Evolutionary conservation across 2,113 vertebrate genomes (phyloP), one percentile per base, ranked within the genome.

Genomic region (Phasianus colchicus): DNA sequence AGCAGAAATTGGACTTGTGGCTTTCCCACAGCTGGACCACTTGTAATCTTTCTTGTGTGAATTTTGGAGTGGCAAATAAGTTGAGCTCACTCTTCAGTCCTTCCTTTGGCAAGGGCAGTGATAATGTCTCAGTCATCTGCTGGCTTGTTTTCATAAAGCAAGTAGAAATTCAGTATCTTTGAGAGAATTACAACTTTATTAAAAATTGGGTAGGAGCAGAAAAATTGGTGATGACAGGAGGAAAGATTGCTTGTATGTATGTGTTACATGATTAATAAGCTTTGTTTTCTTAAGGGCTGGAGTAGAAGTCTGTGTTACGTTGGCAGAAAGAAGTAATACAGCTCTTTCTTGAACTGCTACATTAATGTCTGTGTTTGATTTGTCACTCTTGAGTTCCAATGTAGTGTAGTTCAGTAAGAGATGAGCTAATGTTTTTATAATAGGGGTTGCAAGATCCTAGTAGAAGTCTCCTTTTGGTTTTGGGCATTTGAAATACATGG

Each of bases 91-190:
- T 87, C 32, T 87, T 91, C 52, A 65, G 16, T 60, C 48, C 83
- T 89, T 76, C 90, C 72, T 54, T 70, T 65, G 58, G 45, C 88
- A 86, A 89, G 57, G 60, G 19, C 71, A 73, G 18, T 27, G 79
- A 66, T 45, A 79, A 76, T 17, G 9, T 79, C 58, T 82, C 34
- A 43, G 64, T 89, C 84, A 43, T 47, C 63, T 87, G 34, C 22
- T 40, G 82, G 20, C 58, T 85, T 79, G 32, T 91, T 89, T 91
- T 79, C n/a, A 12, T 36, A 12, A 87, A 58, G 16, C 7, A 10
- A 47, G 78, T 82, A 75, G 77, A 69, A 91, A 82, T 15, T 87
- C 43, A 36, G 1, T 75, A 65, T 54, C n/a, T 65, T 73, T 2
- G 9, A 89, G 36, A 48, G 11, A 84, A 55, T 84, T 90, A 60